A percentile compares a stretch with the other conserved stretches of the same genome.
These are phyloP conservation scores for Scrobipalpa costella DNA, from an alignment of 2,888 invertebrate genomes.

Conservation along the genomic window DNA sequence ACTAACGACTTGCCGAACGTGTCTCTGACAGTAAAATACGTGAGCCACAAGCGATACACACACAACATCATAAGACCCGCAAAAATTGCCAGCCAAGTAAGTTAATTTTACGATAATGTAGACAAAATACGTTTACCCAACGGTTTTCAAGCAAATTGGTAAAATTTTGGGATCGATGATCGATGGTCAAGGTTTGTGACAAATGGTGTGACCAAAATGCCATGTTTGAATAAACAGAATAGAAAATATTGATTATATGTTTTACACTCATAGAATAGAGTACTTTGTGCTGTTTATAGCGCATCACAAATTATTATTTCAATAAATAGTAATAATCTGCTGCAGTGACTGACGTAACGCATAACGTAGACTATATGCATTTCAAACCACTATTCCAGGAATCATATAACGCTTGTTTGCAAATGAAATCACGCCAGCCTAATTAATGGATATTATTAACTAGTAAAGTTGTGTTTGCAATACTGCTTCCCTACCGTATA, in stretches of 20 bases:
- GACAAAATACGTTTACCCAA: too few relatives aligned
- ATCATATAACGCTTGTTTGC: not conserved
- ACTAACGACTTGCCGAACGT: constrained; percentile 15
- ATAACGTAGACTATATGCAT: too few relatives aligned
- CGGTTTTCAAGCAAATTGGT: too few relatives aligned
- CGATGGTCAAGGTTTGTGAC: too few relatives aligned
- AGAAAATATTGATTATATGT: too few relatives aligned
- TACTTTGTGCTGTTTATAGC: too few relatives aligned
- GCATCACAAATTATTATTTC: too few relatives aligned
- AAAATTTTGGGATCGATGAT: too few relatives aligned
- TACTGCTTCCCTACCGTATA: not conserved
- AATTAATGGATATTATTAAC: not conserved
- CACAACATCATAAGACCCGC: not conserved
- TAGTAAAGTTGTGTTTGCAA: not conserved
- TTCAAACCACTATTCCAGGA: not conserved
- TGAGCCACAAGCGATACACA: not conserved
- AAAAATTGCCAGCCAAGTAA: not conserved
- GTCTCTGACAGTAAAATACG: constrained; percentile 13
- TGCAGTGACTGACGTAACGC: not conserved
- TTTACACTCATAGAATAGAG: too few relatives aligned
- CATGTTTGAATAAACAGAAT: too few relatives aligned
- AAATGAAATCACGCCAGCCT: not conserved
- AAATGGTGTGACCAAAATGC: too few relatives aligned
- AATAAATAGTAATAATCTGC: too few relatives aligned
- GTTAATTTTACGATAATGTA: not conserved